phyloP scores from a whole-genome alignment of 35 echinoderm and acorn worm genomes.

The Apostichopus parvimensis region DNA sequence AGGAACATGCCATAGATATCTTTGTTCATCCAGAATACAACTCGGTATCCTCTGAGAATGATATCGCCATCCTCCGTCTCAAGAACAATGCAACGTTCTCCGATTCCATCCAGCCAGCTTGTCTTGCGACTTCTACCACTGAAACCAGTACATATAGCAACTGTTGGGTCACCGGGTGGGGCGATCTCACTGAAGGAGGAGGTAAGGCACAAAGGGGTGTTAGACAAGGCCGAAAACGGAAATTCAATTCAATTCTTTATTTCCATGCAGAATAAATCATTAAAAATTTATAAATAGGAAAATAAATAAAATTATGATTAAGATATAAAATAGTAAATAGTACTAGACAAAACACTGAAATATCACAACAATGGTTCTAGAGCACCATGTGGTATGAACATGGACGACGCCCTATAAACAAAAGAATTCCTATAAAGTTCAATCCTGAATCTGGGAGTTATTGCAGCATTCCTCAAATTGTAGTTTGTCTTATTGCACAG shows the following conservation, averaged over 20 bases:
- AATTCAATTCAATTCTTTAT: neutral
- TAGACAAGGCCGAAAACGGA: neutral
- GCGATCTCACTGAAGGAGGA: slow-evolving; percentile 44
- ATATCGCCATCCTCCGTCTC: slow-evolving; percentile 47
- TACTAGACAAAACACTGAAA: too few relatives aligned
- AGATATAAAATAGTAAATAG: too few relatives aligned
- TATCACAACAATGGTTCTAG: too few relatives aligned
- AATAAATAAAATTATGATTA: too few relatives aligned
- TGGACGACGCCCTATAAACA: too few relatives aligned
- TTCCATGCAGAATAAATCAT: too few relatives aligned
- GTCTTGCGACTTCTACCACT: neutral
- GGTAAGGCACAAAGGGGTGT: neutral
- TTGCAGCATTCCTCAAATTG: too few relatives aligned
- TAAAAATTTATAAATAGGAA: too few relatives aligned
- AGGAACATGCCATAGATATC: neutral
- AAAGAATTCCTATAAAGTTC: too few relatives aligned
- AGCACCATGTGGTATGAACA: too few relatives aligned
- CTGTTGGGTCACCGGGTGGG: slow-evolving; percentile 55
- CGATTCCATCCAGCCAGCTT: slow-evolving; percentile 39
- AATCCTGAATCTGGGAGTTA: too few relatives aligned
- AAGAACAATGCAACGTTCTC: neutral
- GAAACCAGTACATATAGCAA: slow-evolving; percentile 27
- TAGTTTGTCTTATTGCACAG: too few relatives aligned
- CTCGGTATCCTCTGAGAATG: slow-evolving; percentile 6
- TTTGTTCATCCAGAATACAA: slow-evolving; percentile 54